Conservation (phyloP, 2,888 invertebrate species). For the Hirtodrosophila histrioides region DNA sequence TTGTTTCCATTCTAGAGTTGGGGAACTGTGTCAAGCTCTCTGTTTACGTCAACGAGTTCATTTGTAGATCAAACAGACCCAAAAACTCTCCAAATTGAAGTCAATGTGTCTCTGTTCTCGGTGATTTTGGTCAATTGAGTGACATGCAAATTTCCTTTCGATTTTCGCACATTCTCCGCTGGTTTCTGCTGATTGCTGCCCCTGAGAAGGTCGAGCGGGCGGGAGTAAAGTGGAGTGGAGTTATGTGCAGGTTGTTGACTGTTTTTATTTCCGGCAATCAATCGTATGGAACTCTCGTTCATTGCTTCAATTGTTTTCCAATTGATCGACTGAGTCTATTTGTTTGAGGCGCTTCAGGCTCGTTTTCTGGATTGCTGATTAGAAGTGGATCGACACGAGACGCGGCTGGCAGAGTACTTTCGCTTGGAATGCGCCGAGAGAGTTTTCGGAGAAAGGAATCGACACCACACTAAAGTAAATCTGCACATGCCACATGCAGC, state of each 20-base stretch:
- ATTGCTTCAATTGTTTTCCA: conserved; percentile 64
- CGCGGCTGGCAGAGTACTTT: conserved; percentile 49
- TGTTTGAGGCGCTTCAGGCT: conserved; percentile 34
- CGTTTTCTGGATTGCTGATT: conserved; percentile 37
- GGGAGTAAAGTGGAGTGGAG: conserved; percentile 18
- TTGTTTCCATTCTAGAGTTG: conserved; percentile 55
- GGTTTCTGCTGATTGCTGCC: conserved; percentile 52
- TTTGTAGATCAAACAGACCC: conserved; percentile 67
- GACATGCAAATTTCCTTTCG: conserved; percentile 78
- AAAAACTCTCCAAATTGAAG: conserved; percentile 50
- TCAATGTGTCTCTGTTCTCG: conserved; percentile 40
- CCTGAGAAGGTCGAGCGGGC: conserved; percentile 50
- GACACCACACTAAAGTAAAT: conserved; percentile 8
- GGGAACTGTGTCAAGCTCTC: conserved; percentile 57
- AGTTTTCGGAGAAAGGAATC: conserved; percentile 61
- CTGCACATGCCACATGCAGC: conserved; percentile 4
- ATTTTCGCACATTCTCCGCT: conserved; percentile 68
- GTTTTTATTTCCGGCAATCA: conserved; percentile 78
- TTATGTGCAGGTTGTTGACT: conserved; percentile 50
- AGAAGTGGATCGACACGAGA: conserved; percentile 43
- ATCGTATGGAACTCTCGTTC: conserved; percentile 62
- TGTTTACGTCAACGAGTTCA: conserved; percentile 41
- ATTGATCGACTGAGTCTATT: conserved; percentile 52
- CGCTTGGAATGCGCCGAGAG: conserved; percentile 53
- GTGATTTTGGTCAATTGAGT: conserved; percentile 61